Evolutionary conservation across 2,113 vertebrate genomes (phyloP).

Genomic region (Monarcha castaneiventris): DNA sequence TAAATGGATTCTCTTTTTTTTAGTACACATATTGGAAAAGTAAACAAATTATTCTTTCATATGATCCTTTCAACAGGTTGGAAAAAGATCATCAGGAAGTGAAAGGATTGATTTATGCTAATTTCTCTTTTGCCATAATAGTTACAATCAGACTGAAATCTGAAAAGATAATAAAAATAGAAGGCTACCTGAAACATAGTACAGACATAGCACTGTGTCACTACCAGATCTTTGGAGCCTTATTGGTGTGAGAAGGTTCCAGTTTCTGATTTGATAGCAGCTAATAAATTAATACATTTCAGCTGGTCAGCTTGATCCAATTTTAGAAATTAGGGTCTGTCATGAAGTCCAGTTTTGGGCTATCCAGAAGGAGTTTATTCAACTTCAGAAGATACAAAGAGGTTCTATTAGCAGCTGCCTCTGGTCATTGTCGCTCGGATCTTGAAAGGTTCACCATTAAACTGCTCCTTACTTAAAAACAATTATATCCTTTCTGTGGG

Average conservation of each 20-base stretch:
- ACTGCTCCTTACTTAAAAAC: background rate
- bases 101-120: background rate
- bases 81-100: background rate
- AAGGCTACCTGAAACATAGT: background rate
- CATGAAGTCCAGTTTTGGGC: background rate
- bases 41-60: background rate
- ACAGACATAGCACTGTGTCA: background rate
- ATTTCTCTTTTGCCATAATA: background rate
- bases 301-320: background rate
- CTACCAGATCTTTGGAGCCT: background rate
- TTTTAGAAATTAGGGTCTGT: background rate
- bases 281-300: background rate
- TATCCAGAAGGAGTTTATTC: background rate
- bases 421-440: background rate
- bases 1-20: background rate
- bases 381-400: background rate
- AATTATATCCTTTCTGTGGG: background rate
- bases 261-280: background rate
- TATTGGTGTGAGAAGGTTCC: background rate
- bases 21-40: background rate
- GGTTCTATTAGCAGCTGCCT: background rate
- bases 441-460: background rate
- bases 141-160: background rate
- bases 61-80: background rate
- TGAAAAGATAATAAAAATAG: background rate